phyloP scores from a whole-genome alignment of 2,888 invertebrate species.

The Sphinx pinastri region DNA sequence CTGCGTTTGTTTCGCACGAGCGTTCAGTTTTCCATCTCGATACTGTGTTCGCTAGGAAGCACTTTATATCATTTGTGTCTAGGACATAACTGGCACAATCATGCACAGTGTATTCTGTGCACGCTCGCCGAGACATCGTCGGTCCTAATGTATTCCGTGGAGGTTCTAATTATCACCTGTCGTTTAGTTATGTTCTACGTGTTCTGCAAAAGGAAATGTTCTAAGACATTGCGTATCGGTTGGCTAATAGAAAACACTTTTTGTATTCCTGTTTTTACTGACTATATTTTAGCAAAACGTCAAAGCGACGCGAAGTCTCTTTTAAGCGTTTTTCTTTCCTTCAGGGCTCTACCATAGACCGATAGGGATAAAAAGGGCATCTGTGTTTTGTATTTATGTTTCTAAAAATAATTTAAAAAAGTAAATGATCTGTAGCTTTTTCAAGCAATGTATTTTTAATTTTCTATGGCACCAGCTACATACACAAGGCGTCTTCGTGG shows the following conservation, averaged over 20 bases:
- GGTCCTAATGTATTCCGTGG: constrained; percentile 13
- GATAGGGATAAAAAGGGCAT: too few relatives aligned
- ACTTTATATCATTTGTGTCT: background rate
- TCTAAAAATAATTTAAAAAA: too few relatives aligned
- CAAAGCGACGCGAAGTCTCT: too few relatives aligned
- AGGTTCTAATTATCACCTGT: constrained; percentile 13
- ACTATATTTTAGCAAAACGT: too few relatives aligned
- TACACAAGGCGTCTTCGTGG: too few relatives aligned
- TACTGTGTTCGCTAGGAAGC: constrained; percentile 6
- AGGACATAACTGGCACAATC: constrained; percentile 15
- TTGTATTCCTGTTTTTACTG: background rate
- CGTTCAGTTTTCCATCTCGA: constrained; percentile 17
- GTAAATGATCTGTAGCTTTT: too few relatives aligned
- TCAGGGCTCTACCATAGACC: too few relatives aligned
- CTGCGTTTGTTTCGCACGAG: background rate
- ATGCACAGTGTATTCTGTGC: constrained; percentile 3
- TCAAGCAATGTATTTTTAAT: too few relatives aligned
- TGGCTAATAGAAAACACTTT: background rate
- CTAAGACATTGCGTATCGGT: too few relatives aligned
- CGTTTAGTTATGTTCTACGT: constrained; percentile 12
- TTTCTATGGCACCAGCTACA: too few relatives aligned
- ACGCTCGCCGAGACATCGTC: background rate
- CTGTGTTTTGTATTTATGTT: too few relatives aligned
- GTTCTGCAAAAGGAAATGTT: background rate
- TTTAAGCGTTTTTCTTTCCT: too few relatives aligned